Base-by-base conservation (phyloP, 2,113 vertebrate genomes). In the Chaenocephalus aceratus region DNA sequence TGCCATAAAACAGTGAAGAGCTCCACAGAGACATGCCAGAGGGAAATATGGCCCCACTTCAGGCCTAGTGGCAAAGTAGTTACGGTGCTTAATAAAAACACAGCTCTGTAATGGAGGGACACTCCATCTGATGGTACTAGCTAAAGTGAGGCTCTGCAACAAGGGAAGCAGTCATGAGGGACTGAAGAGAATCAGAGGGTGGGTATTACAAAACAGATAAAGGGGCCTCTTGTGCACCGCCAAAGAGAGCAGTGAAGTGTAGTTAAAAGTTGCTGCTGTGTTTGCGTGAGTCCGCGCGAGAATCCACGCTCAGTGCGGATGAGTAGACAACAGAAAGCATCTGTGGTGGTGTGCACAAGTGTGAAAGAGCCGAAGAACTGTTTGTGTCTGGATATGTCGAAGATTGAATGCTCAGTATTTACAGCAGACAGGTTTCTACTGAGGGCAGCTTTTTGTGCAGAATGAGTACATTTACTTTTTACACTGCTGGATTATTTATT, bases 21-120 rank as follows among this genome's bases (percentile, higher is more conserved):
- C 75, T 90, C 75, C 73, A 77, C 53, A 57, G 87, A 87, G 84
- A 77, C 36, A 54, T 84, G 83, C 79, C 72, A 84, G 72, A 67
- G 73, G 69, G 66, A 58, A 88, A 89, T 86, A 92, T 84, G 84
- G 86, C 76, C 75, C 66, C 86, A 85, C 92, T 91, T 91, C 88
- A 93, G 75, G 75, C 77, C 72, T 78, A 85, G 90, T 78, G 85
- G 79, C 84, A 80, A 84, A 85, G 84, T 73, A 72, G 88, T 89
- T 89, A 85, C 80, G 80, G 90, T 89, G 85, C 85, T 92, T 92
- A 86, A 91, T 91, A 86, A 91, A 91, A 91, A 89, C 83, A 87
- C 75, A 82, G 88, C 85, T 74, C 88, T 66, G 77, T 87, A 89
- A 91, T 90, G 80, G 84, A 30, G 80, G 83, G 88, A 88, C 90